Evolutionary conservation across 2,113 vertebrate species (phyloP), one percentile per base, ranked within the genome.

Genomic region (Erpornis zantholeuca): DNA sequence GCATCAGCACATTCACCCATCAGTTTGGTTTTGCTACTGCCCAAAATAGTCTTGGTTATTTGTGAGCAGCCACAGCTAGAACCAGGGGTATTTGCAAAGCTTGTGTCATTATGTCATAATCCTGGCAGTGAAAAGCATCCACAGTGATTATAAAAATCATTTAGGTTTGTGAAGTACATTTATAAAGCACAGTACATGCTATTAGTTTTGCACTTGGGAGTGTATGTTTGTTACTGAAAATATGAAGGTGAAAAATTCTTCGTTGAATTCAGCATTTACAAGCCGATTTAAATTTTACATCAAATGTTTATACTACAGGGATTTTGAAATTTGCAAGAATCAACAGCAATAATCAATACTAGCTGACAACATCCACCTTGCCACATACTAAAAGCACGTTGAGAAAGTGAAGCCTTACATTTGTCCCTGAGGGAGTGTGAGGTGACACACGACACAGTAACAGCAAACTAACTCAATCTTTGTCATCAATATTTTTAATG

Each of bases 391-490:
- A 80, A 27, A 69, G 47, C 38, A 65, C 56, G 44, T 47, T 66
- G 64, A 82, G 79, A 80, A 94, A 92, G 16, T 22, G 27, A 96
- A 92, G 44, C 71, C 49, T 84, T 82, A 78, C 44, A 86, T 88
- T 93, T 92, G 36, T 93, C 92, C 92, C 88, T 83, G 69, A 78
- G 90, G 93, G 88, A 93, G 88, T 75, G 38, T 93, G 82, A 90
- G n/a, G 57, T 92, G 80, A 92, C 92, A 97, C 27, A 86, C 0
- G 0, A 66, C 70, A 60, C 7, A 42, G 49, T 21, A 88, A 68
- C 29, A 79, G 73, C 52, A 68, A 78, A 49, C 23, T 42, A 75
- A 88, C 36, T 93, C 5, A 0, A 70, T 76, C 60, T 78, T 88
- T 63, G 38, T 66, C 85, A 94, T 90, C 86, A 57, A 86, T 94